Conservation (phyloP, 2,113 vertebrate species). For the Dasyornis broadbenti region DNA sequence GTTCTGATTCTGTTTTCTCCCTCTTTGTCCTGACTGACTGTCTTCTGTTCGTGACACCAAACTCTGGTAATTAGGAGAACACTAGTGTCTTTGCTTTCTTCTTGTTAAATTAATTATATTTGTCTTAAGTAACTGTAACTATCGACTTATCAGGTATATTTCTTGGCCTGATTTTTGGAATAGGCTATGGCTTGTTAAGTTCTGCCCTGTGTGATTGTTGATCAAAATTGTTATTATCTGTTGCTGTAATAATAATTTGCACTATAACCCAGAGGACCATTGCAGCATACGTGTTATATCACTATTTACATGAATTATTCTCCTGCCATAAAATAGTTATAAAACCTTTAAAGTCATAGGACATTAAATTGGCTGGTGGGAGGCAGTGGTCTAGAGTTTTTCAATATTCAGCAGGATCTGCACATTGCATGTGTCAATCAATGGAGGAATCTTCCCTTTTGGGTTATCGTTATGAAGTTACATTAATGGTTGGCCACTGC, state of each 20-base stretch:
- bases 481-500: neutral
- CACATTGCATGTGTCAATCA: rapidly evolving
- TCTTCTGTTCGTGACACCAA: neutral
- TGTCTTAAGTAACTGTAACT: neutral
- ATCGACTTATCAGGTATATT: neutral
- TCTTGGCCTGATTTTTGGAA: neutral
- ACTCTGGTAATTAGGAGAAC: neutral
- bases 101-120: neutral
- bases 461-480: neutral
- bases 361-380: neutral
- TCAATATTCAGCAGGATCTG: neutral
- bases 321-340: neutral
- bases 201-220: neutral
- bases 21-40: neutral
- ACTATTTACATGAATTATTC: neutral
- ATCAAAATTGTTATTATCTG: neutral
- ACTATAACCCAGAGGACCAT: neutral
- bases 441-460: neutral
- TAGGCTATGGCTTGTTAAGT: neutral
- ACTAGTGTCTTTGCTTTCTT: neutral
- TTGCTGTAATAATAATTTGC: neutral
- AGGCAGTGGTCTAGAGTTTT: rapidly evolving
- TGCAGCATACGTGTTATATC: neutral
- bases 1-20: neutral
- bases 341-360: neutral